Evolutionary conservation across 2,888 invertebrate species (phyloP).

Genomic region (Epinotia brunnichana): DNA sequence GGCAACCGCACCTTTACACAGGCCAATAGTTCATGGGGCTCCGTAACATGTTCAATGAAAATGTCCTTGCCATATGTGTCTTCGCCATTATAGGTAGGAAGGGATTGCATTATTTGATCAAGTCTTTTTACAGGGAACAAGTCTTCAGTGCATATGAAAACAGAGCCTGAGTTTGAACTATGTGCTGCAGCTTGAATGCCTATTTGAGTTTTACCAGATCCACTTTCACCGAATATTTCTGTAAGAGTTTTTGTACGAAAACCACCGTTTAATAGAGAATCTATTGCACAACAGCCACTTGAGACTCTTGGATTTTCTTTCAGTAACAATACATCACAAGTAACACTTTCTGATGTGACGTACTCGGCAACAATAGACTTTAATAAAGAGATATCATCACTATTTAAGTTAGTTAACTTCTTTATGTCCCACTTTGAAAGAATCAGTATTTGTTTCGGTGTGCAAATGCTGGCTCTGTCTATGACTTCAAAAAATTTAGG

Average conservation of each 20-base stretch:
- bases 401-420: conserved; percentile 66
- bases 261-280: conserved; percentile 86
- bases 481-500: conserved; percentile 62
- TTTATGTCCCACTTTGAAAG: conserved; percentile 70
- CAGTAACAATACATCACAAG: conserved; percentile 54
- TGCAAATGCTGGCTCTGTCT: conserved; percentile 67
- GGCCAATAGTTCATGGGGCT: conserved; percentile 67
- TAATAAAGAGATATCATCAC: conserved; percentile 63
- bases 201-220: conserved; percentile 92
- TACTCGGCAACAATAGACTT: conserved; percentile 63
- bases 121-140: conserved; percentile 80
- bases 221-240: conserved; percentile 92
- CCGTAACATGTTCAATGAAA: conserved; percentile 76
- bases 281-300: conserved; percentile 85
- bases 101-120: conserved; percentile 64
- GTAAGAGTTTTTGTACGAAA: conserved; percentile 87
- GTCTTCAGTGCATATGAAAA: conserved; percentile 92
- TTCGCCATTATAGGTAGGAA: conserved; percentile 49
- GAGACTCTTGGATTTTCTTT: conserved; percentile 58
- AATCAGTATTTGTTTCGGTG: conserved; percentile 64
- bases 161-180: conserved; percentile 83
- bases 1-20: conserved; percentile 72
- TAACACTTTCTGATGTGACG: conserved; percentile 54
- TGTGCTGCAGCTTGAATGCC: conserved; percentile 88
- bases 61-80: conserved; percentile 66